Percentiles rank a stretch among this genome's conserved stretches.
These are phyloP conservation scores for Bicyclus anynana DNA, from an alignment of 1,140 invertebrate genomes.

Conservation along the genomic window DNA sequence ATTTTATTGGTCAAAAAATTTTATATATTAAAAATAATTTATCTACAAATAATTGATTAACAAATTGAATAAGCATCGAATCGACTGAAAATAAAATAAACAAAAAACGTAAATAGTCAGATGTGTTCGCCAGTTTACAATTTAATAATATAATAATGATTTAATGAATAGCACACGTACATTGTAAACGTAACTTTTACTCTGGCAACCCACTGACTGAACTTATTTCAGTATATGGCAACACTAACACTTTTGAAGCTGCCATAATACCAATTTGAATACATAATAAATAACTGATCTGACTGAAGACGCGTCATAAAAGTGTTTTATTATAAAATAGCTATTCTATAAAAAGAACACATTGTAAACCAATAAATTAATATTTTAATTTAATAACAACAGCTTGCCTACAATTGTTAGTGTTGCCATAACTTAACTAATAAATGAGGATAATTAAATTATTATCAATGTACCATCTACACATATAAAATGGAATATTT, in stretches of 20 bases:
- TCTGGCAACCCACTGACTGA: conserved; percentile 16
- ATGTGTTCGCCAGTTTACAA: not conserved
- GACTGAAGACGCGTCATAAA: no score
- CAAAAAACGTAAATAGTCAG: not conserved
- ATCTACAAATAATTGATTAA: conserved; percentile 65
- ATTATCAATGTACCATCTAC: conserved; percentile 1
- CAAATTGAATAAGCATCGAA: conserved; percentile 52
- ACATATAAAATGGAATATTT: conserved; percentile 52
- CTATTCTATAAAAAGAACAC: no score
- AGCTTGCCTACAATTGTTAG: no score
- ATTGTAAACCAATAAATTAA: no score
- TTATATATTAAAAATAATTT: conserved; percentile 74
- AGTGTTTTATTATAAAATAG: no score
- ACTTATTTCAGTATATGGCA: not conserved
- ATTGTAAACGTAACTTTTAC: not conserved
- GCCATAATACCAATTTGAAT: no score
- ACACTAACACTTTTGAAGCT: not conserved
- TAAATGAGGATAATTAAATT: conserved; percentile 3
- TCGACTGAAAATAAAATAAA: conserved; percentile 3
- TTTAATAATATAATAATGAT: not conserved
- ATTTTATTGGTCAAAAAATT: conserved; percentile 68
- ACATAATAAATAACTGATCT: no score
- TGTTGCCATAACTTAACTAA: conserved; percentile 9
- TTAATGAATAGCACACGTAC: not conserved
- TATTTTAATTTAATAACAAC: no score